A percentile compares a stretch with the other conserved stretches of the same genome.
These are phyloP conservation scores for Galleria mellonella DNA, from an alignment of 1,140 invertebrate species.

Conservation along the genomic window DNA sequence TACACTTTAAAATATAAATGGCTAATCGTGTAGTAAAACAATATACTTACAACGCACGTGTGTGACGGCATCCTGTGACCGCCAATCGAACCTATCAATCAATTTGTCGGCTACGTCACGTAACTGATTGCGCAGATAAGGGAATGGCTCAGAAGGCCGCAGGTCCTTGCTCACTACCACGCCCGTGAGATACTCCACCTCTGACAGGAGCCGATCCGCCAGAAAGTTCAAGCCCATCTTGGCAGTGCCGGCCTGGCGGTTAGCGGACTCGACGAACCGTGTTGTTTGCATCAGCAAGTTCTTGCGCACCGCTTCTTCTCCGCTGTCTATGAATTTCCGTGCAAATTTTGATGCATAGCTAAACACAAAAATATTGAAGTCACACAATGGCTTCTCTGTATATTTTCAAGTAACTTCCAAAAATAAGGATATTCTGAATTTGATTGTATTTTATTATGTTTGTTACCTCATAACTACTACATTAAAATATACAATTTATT, in stretches of 20 bases:
- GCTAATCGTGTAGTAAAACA: too few species aligned
- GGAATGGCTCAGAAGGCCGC: conserved; percentile 16
- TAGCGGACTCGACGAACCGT: conserved; percentile 36
- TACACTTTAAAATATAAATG: too few species aligned
- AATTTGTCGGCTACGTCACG: conserved; percentile 14
- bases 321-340: conserved; percentile 31
- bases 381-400: too few species aligned
- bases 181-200: conserved; percentile 25
- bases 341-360: conserved; percentile 31
- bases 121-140: conserved; percentile 17
- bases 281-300: conserved; percentile 31
- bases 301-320: conserved; percentile 45
- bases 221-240: conserved; percentile 31
- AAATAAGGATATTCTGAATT: too few species aligned
- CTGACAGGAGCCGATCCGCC: conserved; percentile 29
- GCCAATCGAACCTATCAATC: conserved; percentile 39
- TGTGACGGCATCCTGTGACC: conserved; percentile 35
- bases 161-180: conserved; percentile 9
- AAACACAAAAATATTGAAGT: background rate
- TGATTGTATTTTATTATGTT: too few species aligned
- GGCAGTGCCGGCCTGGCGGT: conserved; percentile 37
- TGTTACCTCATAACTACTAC: too few species aligned
- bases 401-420: too few species aligned
- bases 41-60: conserved; percentile 28
- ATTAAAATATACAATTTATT: too few species aligned